These are phyloP conservation scores for Pachyrhynchus sulphureomaculatus DNA, from an alignment of 1,140 invertebrate genomes.

Conservation along the genomic window DNA sequence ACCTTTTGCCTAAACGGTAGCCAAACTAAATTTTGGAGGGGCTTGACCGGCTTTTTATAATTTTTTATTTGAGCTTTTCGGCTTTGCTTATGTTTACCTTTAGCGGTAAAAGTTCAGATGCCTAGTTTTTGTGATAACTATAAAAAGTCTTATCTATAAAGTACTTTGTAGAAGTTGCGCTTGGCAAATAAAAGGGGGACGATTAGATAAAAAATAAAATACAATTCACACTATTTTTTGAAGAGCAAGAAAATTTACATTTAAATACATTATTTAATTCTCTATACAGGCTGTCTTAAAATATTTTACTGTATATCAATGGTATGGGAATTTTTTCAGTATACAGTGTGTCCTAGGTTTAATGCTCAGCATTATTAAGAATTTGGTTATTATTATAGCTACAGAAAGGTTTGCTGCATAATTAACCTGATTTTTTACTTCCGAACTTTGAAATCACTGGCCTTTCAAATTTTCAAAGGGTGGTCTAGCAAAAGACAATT, in stretches of 20 bases:
- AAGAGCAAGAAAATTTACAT: not conserved
- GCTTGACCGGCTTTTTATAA: constrained; percentile 2
- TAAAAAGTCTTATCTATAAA: not conserved
- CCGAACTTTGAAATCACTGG: no score
- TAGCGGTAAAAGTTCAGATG: constrained; percentile 4
- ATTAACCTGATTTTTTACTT: no score
- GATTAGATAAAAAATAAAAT: constrained; percentile 21
- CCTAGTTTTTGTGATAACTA: constrained; percentile 5
- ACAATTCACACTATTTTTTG: not conserved
- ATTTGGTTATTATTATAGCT: no score
- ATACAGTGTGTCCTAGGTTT: no score
- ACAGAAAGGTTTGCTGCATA: no score
- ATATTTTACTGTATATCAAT: no score
- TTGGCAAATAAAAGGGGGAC: constrained; percentile 9
- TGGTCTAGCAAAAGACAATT: no score
- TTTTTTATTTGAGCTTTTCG: not conserved
- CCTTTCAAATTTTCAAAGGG: no score
- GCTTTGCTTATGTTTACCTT: constrained; percentile 1
- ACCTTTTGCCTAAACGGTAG: constrained; percentile 6
- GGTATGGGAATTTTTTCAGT: no score
- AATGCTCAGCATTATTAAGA: no score
- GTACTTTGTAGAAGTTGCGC: not conserved
- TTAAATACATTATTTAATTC: no score
- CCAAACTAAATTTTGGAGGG: not conserved
- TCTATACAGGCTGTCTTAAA: no score